Conservation (phyloP, 2,797 vertebrate species). For the Bufotes viridis region DNA sequence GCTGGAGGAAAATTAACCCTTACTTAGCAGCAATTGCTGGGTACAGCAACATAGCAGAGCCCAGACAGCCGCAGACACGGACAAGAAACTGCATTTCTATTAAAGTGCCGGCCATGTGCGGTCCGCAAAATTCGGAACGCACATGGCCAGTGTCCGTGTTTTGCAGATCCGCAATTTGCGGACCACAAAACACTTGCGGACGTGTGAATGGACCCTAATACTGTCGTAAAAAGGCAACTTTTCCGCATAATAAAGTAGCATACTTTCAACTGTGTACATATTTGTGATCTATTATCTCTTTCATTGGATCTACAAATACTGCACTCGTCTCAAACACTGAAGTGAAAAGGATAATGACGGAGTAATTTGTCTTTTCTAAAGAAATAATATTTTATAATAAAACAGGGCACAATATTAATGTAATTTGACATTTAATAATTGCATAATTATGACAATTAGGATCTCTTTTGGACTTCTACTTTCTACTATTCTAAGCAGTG, state of each 20-base stretch:
- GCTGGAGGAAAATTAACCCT: too few species aligned
- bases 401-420: neutral
- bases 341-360: neutral
- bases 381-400: neutral
- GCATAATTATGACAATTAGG: constrained; percentile 10
- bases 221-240: too few species aligned
- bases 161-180: too few species aligned
- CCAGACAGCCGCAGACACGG: too few species aligned
- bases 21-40: too few species aligned
- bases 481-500: constrained; percentile 2
- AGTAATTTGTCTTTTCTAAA: neutral
- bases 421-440: constrained; percentile 2
- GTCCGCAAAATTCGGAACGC: too few species aligned
- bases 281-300: neutral
- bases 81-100: too few species aligned
- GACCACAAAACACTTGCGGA: too few species aligned
- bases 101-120: too few species aligned
- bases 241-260: neutral
- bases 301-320: neutral
- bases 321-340: neutral
- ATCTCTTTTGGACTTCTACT: constrained; percentile 5
- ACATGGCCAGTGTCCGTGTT: too few species aligned
- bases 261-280: neutral
- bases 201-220: too few species aligned
- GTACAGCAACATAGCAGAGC: too few species aligned